Evolutionary conservation across 2,113 vertebrate species (phyloP).

Genomic region (Mormyrus iriodes): DNA sequence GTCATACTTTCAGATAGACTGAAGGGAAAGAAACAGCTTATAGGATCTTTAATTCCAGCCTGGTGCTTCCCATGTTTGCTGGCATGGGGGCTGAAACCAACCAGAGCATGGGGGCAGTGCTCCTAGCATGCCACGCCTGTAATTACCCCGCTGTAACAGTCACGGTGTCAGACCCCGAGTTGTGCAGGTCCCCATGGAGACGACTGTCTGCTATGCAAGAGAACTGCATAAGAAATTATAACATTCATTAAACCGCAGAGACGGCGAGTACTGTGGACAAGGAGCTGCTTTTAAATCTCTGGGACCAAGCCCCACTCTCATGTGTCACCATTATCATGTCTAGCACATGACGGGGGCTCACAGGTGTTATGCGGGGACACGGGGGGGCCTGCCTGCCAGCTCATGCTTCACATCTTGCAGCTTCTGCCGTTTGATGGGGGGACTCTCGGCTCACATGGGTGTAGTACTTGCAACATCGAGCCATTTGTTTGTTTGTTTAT

Average conservation of each 20-base stretch:
- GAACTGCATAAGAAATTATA: background rate
- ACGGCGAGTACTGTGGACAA: background rate
- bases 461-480: background rate
- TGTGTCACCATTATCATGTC: background rate
- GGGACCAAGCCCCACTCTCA: background rate
- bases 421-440: background rate
- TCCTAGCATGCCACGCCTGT: background rate
- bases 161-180: background rate
- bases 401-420: background rate
- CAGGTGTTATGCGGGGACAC: background rate
- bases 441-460: background rate
- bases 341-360: background rate
- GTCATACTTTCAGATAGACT: background rate
- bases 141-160: conserved; percentile 1
- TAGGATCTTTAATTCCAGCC: background rate
- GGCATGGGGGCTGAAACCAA: background rate
- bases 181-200: background rate
- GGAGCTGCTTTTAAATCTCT: background rate
- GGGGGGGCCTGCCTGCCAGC: background rate
- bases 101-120: background rate
- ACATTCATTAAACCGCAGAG: background rate
- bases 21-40: background rate
- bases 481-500: background rate
- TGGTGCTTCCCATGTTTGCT: background rate
- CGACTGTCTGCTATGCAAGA: background rate